Evolutionary conservation across 37 sponge, comb jelly and placozoan genomes (phyloP), one percentile per base, ranked within the genome.

Genomic region (Spongilla lacustris): DNA sequence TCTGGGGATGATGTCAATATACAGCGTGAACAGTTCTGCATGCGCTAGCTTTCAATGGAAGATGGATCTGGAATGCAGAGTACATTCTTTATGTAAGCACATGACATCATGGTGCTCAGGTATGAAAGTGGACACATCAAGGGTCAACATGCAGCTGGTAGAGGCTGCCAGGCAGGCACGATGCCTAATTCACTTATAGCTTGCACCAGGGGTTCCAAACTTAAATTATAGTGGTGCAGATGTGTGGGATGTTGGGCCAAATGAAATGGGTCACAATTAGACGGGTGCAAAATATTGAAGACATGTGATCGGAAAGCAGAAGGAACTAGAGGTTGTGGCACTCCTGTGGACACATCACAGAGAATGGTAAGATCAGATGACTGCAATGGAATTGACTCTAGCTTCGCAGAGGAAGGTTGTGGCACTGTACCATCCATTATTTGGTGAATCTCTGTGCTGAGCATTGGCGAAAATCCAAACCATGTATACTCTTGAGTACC

Each of bases 331-430:
- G 87, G 87, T 34, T 84, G 80, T 0, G 84, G 86, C 8, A 41
- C 66, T 10, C 86, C 82, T 35, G 83, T 82, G 71, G 87, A 76
- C 10, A 69, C 50, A 50, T 91, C 87, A 71, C 91, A 91, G 67
- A 81, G 31, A 46, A 91, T 58, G 27, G 82, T 76, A 13, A 22
- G 29, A 26, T 11, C 36, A 0, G 84, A 46, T 33, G 28, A 21
- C 2, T 80, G 58, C 13, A 87, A 71, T 69, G 88, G 88, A 19
- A 84, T 58, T 22, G 87, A 28, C n/a, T 74, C 2, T 29, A 87
- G 76, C 12, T 17, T 2, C 28, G 84, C 80, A 35, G 87, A 90
- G 14, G 67, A 74, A 1, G 78, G 34, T 9, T 36, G 46, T 46
- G 46, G 46, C 46, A 46, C 46, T 46, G 46, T 46, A 46, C 46